These are phyloP conservation scores for Emmelina monodactyla DNA, from an alignment of 2,888 invertebrate genomes.

Conservation along the genomic window DNA sequence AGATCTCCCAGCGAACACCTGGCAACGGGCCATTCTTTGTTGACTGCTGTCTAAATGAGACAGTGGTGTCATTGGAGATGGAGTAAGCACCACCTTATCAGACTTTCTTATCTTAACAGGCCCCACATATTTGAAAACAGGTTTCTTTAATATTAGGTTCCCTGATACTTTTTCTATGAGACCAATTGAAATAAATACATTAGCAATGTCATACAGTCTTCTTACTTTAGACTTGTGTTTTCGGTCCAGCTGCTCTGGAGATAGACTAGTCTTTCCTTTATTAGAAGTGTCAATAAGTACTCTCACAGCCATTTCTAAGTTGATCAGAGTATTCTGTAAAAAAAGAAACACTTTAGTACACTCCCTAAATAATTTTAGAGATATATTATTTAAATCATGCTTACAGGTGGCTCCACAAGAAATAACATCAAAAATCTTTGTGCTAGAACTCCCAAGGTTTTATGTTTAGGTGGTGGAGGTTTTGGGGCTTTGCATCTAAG, in stretches of 20 bases:
- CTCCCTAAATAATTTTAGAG: background rate
- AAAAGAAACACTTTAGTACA: constrained; percentile 11
- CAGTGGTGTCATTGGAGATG: constrained; percentile 48
- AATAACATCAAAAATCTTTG: constrained; percentile 77
- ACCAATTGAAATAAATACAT: constrained; percentile 77
- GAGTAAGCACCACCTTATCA: constrained; percentile 32
- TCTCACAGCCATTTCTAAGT: constrained; percentile 72
- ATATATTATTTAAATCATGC: constrained; percentile 16
- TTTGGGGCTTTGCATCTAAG: constrained; percentile 56
- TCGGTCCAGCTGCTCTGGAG: constrained; percentile 57
- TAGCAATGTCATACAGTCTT: constrained; percentile 80
- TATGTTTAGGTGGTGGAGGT: constrained; percentile 65
- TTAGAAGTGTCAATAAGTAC: constrained; percentile 63
- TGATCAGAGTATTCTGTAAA: constrained; percentile 69
- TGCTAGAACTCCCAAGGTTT: constrained; percentile 73
- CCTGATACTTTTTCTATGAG: constrained; percentile 74
- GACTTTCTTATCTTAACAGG: constrained; percentile 46
- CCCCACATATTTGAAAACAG: constrained; percentile 73
- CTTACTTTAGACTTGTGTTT: constrained; percentile 74
- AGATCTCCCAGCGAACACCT: constrained; percentile 43
- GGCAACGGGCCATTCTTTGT: constrained; percentile 30
- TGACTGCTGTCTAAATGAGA: constrained; percentile 29
- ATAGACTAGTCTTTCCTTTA: constrained; percentile 56
- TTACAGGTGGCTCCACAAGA: constrained; percentile 70
- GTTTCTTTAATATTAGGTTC: constrained; percentile 68